phyloP scores from a whole-genome alignment of 92 coral and sea anemone genomes.

The Parazoanthus atlanticus region DNA sequence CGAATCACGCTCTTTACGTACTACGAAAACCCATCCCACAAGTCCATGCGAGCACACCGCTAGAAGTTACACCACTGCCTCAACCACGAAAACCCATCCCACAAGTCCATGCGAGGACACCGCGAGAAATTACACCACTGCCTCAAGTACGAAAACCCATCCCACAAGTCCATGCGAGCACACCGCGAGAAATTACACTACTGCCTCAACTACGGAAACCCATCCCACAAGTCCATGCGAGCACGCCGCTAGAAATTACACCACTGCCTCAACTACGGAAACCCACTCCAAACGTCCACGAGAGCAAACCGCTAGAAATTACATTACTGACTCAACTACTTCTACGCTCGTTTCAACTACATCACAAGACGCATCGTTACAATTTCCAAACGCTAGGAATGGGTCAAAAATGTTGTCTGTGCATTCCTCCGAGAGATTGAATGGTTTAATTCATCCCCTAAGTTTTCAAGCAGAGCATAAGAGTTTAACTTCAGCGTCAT shows the following conservation, averaged over 20 bases:
- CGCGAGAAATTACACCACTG: background rate
- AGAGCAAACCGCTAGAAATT: background rate
- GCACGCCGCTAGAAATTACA: background rate
- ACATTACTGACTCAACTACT: background rate
- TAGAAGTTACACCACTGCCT: background rate
- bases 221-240: background rate
- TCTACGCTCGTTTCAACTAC: background rate
- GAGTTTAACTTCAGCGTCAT: background rate
- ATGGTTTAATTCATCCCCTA: background rate
- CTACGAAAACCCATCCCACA: background rate
- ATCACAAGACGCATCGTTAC: background rate
- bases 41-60: background rate
- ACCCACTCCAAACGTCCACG: background rate
- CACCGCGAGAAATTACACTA: background rate
- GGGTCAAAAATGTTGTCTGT: background rate
- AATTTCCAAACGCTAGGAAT: background rate
- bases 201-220: background rate
- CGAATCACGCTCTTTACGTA: background rate
- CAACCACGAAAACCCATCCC: background rate
- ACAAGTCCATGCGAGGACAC: background rate
- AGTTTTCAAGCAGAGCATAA: background rate
- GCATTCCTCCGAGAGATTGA: background rate
- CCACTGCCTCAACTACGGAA: too few species aligned
- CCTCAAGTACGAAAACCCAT: background rate
- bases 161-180: background rate